phyloP scores from a whole-genome alignment of 2,113 vertebrate genomes.

The Bungarus multicinctus region DNA sequence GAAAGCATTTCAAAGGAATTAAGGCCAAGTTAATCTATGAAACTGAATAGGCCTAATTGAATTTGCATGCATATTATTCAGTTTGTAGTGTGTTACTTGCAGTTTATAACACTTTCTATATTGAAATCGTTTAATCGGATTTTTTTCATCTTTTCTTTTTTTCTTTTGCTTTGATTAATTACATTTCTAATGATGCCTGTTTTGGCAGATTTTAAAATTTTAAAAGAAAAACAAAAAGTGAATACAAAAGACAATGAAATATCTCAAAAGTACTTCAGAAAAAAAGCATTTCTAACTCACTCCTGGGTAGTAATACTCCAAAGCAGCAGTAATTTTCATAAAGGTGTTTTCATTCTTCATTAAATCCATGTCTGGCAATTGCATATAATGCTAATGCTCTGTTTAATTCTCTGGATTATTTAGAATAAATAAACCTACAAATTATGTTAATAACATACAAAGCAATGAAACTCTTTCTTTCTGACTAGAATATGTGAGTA shows the following conservation, averaged over 20 bases:
- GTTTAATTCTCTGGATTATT: neutral
- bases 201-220: neutral
- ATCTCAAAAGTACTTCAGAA: neutral
- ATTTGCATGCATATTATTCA: slow-evolving; percentile 33
- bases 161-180: slow-evolving; percentile 33
- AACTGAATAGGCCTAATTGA: neutral
- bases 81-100: slow-evolving; percentile 19
- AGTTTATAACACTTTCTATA: slow-evolving; percentile 8
- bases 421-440: neutral
- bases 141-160: neutral
- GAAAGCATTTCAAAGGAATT: slow-evolving; percentile 7
- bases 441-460: neutral
- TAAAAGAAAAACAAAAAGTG: neutral
- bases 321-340: neutral
- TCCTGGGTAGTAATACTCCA: neutral
- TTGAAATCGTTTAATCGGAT: neutral
- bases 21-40: slow-evolving; percentile 9
- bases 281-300: neutral
- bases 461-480: neutral
- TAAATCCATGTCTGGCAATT: neutral
- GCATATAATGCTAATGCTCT: neutral
- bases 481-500: neutral
- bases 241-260: neutral
- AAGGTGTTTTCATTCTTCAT: neutral
- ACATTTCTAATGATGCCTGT: neutral